These are phyloP conservation scores for Patiria miniata DNA, from an alignment of 35 echinoderm and acorn worm species.

Conservation along the genomic window DNA sequence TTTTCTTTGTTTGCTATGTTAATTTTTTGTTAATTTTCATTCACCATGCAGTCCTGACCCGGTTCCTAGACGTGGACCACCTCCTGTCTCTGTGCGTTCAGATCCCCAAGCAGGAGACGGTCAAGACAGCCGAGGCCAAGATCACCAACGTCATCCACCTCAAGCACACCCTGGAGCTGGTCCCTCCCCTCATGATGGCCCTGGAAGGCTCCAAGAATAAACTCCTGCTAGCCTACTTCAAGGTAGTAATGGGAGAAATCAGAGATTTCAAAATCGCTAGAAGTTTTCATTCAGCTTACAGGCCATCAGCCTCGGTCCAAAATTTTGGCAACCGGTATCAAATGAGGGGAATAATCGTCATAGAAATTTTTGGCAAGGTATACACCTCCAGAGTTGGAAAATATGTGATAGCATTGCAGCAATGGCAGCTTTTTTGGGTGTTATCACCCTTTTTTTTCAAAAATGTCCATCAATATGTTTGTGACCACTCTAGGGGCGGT, in stretches of 20 bases:
- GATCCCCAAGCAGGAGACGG: slow-evolving; percentile 93
- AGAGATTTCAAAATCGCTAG: not conserved
- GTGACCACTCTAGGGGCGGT: too few species aligned
- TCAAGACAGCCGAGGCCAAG: slow-evolving; percentile 83
- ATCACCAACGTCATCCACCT: slow-evolving; percentile 93
- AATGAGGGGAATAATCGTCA: too few species aligned
- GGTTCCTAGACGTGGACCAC: slow-evolving; percentile 94
- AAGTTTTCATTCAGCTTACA: not conserved
- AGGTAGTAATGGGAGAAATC: slow-evolving; percentile 22
- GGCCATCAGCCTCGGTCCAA: too few species aligned
- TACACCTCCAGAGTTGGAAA: too few species aligned
- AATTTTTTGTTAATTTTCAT: too few species aligned
- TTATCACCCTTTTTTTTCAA: too few species aligned
- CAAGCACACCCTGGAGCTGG: slow-evolving; percentile 90
- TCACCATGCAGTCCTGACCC: slow-evolving; percentile 54
- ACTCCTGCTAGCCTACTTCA: slow-evolving; percentile 82
- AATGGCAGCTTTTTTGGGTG: too few species aligned
- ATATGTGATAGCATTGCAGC: too few species aligned
- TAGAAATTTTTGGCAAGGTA: too few species aligned
- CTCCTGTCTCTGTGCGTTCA: slow-evolving; percentile 96
- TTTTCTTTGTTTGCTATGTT: too few species aligned
- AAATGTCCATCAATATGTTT: too few species aligned
- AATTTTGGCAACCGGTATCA: too few species aligned
- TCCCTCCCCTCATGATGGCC: slow-evolving; percentile 70
- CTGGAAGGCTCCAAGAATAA: slow-evolving; percentile 66